Base-by-base conservation (phyloP, 2,797 vertebrate genomes). In the Dipus sagitta region DNA sequence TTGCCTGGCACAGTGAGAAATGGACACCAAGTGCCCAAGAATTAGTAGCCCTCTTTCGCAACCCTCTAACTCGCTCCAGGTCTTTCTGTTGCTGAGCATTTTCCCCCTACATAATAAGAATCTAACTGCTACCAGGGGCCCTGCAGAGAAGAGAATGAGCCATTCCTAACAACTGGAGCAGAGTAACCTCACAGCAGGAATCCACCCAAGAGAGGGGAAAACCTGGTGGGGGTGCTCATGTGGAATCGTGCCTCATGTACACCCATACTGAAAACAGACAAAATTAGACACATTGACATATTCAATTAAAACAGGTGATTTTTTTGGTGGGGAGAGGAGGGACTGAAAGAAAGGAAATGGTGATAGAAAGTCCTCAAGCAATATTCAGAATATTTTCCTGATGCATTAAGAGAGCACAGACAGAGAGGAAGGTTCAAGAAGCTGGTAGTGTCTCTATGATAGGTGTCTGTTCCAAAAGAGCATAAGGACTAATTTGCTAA, bases 391-490 rank as follows among this genome's bases (percentile, higher is more conserved):
- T 88, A 26, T 93, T 89, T 90, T 85, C 75, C 81, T 70, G 47
- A 42, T 75, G 30, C 85, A 65, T 62, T 91, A 91, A 34, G 82
- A 52, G 32, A 83, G 62, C 77, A n/a, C 28, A 72, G 5, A n/a
- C 84, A 81, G 89, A 64, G n/a, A 87, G 94, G 89, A 72, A 87
- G 74, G 92, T 96, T 84, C 42, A 38, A 75, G 79, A 42, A 30
- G 67, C 34, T 92, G 82, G 52, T 79, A 71, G 77, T 38, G 47
- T 26, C 18, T 71, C 77, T 89, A 77, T 32, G 60, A 58, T 21
- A 47, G 68, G 38, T 17, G 6, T 78, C 94, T 70, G 24, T 90
- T 92, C 47, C 47, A n/a, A 70, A 86, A 92, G 84, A 85, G 60
- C 84, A 1, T 42, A 60, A 47, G 1, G 47, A 11, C 47, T 47